phyloP scores from a whole-genome alignment of 1,140 invertebrate genomes.

The Trissolcus basalis region DNA sequence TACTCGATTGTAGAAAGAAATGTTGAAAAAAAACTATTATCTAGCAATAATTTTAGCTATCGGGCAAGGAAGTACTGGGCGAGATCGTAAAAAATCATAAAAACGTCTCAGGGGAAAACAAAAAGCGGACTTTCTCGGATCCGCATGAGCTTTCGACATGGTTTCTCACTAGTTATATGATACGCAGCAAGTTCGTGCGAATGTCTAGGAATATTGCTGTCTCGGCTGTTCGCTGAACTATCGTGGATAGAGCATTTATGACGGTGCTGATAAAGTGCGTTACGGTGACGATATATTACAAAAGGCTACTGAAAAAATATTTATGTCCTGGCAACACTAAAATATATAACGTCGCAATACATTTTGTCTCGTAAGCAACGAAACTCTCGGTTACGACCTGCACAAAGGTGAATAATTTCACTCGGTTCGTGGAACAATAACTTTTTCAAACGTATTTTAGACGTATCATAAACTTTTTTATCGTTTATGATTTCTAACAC shows the following conservation, averaged over 20 bases:
- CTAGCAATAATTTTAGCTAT: conserved; percentile 19
- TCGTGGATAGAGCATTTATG: conserved; percentile 51
- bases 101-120: conserved; percentile 19
- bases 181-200: conserved; percentile 36
- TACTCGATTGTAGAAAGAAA: not conserved
- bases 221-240: conserved; percentile 43
- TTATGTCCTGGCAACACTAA: conserved; percentile 44
- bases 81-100: conserved; percentile 35
- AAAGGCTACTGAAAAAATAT: conserved; percentile 48
- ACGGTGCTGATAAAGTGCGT: conserved; percentile 53
- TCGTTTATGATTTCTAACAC: no score
- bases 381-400: conserved; percentile 34
- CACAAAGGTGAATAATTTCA: conserved; percentile 11
- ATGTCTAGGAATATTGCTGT: conserved; percentile 51
- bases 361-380: conserved; percentile 51
- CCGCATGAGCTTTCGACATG: conserved; percentile 9
- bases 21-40: conserved; percentile 8
- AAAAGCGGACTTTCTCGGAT: conserved; percentile 12
- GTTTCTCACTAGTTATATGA: conserved; percentile 24
- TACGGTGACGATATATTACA: conserved; percentile 57
- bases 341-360: conserved; percentile 53
- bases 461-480: no score
- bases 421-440: no score
- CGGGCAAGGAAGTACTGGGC: conserved; percentile 19
- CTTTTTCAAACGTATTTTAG: no score